Evolutionary conservation across 2,797 vertebrate species (phyloP), one percentile per base, ranked within the genome.

Genomic region (Cossypha dichroa): DNA sequence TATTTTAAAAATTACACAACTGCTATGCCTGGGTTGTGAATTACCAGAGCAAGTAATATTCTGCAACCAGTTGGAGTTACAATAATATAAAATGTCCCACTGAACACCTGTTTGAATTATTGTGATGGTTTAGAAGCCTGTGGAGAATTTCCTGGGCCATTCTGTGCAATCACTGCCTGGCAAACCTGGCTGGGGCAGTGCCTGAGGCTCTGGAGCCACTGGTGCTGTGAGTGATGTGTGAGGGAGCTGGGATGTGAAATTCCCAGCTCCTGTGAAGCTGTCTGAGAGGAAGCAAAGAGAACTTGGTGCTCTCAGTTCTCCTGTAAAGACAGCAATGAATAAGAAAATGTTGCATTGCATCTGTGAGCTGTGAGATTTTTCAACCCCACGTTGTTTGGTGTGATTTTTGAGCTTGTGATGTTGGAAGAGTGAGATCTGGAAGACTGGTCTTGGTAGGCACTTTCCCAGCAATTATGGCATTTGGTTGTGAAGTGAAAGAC

Each of bases 21-120:
- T 81, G n/a, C 23, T 64, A 23, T 66, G 31, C 90, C 94, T 93
- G 88, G 83, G 87, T 66, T 95, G 81, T 91, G 63, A 76, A 90
- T 96, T 96, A 94, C 82, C 82, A 88, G 72, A 92, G 74, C 94
- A 94, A 95, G 89, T 93, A 85, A 93, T 86, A 86, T 73, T 93
- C 85, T 96, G 86, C 78, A 85, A 92, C 81, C 85, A 93, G 87
- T 91, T 95, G 94, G 96, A 96, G 91, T 64, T 62, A 25, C 51
- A 74, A 91, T 69, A 76, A 93, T 69, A 28, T 49, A 83, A 92
- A 95, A 85, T 21, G 34, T 75, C 86, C 91, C 85, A 59, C 86
- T 90, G 80, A 96, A 88, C 93, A 93, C 46, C 88, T 82, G 84
- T 89, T 91, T 85, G 93, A 96, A 82, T 96, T 83, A 88, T 49